Conservation (phyloP, 2,797 vertebrate genomes). For the Ptychadena robeensis region DNA sequence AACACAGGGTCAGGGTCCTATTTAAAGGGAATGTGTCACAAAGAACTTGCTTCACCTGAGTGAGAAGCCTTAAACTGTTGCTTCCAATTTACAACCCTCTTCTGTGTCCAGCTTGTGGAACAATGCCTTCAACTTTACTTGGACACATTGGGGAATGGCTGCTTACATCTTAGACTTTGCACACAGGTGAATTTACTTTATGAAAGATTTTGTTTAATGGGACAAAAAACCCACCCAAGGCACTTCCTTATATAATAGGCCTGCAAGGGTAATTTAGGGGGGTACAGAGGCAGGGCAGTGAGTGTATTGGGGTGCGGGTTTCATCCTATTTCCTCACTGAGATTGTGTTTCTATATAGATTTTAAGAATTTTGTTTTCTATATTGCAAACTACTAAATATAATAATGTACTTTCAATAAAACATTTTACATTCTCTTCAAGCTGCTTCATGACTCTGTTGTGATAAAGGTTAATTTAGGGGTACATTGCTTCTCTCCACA, state of each 20-base stretch:
- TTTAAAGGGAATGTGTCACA: neutral
- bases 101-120: neutral
- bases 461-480: too few species aligned
- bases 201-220: neutral
- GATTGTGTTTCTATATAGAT: conserved; percentile 11
- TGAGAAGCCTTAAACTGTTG: neutral
- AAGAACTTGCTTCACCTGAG: neutral
- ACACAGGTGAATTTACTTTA: neutral
- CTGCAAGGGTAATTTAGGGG: neutral
- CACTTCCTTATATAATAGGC: neutral
- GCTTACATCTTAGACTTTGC: neutral
- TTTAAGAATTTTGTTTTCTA: conserved; percentile 40
- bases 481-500: too few species aligned
- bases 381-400: conserved; percentile 20
- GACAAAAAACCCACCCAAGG: neutral
- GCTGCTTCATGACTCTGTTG: neutral
- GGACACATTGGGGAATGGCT: neutral
- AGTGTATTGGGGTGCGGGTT: conserved; percentile 40
- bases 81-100: neutral
- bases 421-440: conserved; percentile 36
- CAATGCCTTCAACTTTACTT: neutral
- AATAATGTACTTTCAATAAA: conserved; percentile 47
- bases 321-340: conserved; percentile 40
- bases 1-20: neutral
- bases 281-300: neutral